Conservation (phyloP, 1,140 invertebrate genomes). For the Sarcophaga peregrina region DNA sequence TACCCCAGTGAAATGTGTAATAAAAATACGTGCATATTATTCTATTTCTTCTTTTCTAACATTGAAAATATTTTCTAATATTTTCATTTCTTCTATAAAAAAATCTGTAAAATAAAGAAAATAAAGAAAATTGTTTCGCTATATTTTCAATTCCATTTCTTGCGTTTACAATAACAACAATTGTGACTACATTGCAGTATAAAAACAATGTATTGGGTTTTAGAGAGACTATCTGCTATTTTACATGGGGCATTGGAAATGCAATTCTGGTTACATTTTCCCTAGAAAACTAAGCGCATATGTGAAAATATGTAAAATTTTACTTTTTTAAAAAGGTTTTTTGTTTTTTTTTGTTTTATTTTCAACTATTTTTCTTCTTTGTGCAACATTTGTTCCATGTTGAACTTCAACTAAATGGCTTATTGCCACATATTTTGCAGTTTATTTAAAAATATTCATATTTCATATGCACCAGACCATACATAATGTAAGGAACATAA, state of each 20-base stretch:
- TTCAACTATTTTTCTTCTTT: background rate
- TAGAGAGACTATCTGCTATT: background rate
- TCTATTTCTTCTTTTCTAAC: slow-evolving; percentile 24
- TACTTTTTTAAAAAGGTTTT: background rate
- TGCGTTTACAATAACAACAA: background rate
- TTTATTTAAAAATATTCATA: slow-evolving; percentile 38
- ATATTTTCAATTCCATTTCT: background rate
- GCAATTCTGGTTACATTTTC: slow-evolving; percentile 1
- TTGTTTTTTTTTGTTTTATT: background rate
- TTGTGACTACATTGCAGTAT: background rate
- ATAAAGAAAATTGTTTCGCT: background rate
- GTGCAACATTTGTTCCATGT: slow-evolving; percentile 37
- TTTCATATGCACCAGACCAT: background rate
- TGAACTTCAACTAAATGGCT: slow-evolving; percentile 38
- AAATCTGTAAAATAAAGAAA: background rate
- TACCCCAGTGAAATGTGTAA: slow-evolving; percentile 12
- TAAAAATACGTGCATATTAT: slow-evolving; percentile 24
- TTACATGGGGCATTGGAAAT: background rate
- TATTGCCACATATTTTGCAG: slow-evolving; percentile 39
- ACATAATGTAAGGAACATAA: too few relatives aligned
- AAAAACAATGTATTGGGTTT: background rate
- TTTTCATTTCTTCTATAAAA: background rate
- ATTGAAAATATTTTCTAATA: slow-evolving; percentile 32
- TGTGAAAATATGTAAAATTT: background rate
- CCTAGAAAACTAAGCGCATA: too few relatives aligned